Evolutionary conservation across 2,113 vertebrate species (phyloP).

Genomic region (Oncorhynchus tshawytscha): DNA sequence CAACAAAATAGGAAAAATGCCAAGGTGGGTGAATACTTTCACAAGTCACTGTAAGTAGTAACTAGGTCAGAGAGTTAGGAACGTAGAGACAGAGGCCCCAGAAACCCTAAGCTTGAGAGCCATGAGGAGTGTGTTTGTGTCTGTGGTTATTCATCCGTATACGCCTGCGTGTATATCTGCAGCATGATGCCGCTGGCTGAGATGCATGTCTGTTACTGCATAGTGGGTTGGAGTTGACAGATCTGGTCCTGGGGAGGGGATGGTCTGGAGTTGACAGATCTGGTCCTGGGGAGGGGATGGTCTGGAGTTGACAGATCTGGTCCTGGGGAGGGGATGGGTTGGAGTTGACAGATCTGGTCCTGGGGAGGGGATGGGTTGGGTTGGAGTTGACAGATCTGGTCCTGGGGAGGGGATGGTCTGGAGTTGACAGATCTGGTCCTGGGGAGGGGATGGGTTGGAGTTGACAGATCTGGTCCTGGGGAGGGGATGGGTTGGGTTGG

Average conservation of each 20-base stretch:
- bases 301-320: too few species aligned
- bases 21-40: too few species aligned
- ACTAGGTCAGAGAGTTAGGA: conserved; percentile 58
- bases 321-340: too few species aligned
- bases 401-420: too few species aligned
- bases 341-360: too few species aligned
- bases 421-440: too few species aligned
- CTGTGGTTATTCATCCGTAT: neutral
- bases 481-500: too few species aligned
- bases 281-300: too few species aligned
- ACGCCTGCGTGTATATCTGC: neutral
- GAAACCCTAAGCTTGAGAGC: neutral
- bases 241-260: conserved; percentile 14
- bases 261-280: too few species aligned
- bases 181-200: neutral
- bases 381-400: too few species aligned
- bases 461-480: conserved; percentile 27
- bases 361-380: too few species aligned
- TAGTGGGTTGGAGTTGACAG: conserved; percentile 2
- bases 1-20: too few species aligned
- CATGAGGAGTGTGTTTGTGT: conserved; percentile 8
- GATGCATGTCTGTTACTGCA: conserved; percentile 2
- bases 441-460: neutral
- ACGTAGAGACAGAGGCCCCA: conserved; percentile 5
- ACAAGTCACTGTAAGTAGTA: conserved; percentile 34